Base-by-base conservation (phyloP, 2,113 vertebrate species). In the Crotalus viridis region DNA sequence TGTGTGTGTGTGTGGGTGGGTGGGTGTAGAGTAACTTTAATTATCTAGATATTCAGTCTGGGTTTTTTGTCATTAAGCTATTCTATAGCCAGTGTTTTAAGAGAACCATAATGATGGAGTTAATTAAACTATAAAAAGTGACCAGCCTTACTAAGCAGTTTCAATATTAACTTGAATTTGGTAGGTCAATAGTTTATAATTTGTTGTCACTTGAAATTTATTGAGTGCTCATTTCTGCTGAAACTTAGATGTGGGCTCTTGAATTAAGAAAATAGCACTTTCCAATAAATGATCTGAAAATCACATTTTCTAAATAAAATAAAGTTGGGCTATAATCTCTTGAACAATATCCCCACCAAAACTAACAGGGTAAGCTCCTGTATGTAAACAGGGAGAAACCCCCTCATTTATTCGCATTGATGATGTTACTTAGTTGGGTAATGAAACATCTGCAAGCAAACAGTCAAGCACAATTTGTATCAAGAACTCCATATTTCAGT, bases 61-160 rank as follows among this genome's bases (percentile, higher is more conserved):
- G n/a, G n/a, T n/a, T n/a, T 95, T 95, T 94, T 92, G 92, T 95
- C 95, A 95, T 97, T 96, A 96, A 94, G 46, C 24, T 96, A 74
- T 93, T 96, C 56, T 85, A 28, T 88, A 94, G 93, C 90, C 81
- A 95, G 69, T 43, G 86, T 64, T 93, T 64, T 96, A 90, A 95
- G 96, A 94, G 43, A 93, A 91, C 74, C 87, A 92, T 94, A 94
- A 96, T 93, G 90, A 94, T 13, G 57, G 93, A 95, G 51, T 95
- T 95, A 96, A 95, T 96, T 94, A 96, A 91, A 87, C 95, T 95
- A 93, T 87, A 95, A 86, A 59, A 88, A 89, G 4, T 91, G 94
- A 91, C 87, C 59, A 94, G 6, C 85, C 94, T 95, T 95, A 94
- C 96, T 92, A 89, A 94, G n/a, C 4, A 96, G 39, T 85, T 96